Base-by-base conservation (phyloP, 2,113 vertebrate genomes). In the Egretta garzetta region DNA sequence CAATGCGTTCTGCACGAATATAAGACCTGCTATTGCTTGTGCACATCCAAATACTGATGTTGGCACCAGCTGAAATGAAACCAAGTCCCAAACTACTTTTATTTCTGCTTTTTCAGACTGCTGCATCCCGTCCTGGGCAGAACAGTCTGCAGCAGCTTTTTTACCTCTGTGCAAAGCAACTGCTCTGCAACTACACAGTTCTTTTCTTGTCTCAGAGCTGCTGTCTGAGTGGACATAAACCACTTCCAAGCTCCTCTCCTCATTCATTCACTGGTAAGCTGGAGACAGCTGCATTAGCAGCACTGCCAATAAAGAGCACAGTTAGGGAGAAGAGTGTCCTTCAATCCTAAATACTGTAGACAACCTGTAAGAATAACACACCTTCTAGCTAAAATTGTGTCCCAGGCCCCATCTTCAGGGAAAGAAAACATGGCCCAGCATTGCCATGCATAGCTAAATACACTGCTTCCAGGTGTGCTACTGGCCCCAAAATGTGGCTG, bases 61-160 rank as follows among this genome's bases (percentile, higher is more conserved):
- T 75, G 26, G 26, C 64, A 87, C 12, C 11, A 70, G 45, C 12
- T 59, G 55, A 95, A 83, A 55, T n/a, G 30, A 92, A 90, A 41
- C 7, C 35, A 58, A 66, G 20, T 47, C 50, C 30, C 49, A 83
- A 30, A 60, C 17, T 68, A 45, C 14, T 68, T 88, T 76, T 70
- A 58, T 27, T 64, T 82, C 35, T 73, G 41, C 15, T 74, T 88
- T 88, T 80, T 55, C 50, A 80, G n/a, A 28, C 26, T 70, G 8
- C 14, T 6, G 62, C 0, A 0, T 72, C 23, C 66, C 2, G 0
- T 68, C 19, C 62, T 66, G 19, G 39, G 41, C 30, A 63, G 56
- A 86, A 70, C 14, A 41, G 45, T 41, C 49, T 11, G 13, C 55
- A 88, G 32, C 17, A 88, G 55, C 8, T 63, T 88, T 94, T 86